These are phyloP conservation scores for Poeciliopsis retropinna DNA, from an alignment of 2,113 vertebrate genomes.

Conservation along the genomic window DNA sequence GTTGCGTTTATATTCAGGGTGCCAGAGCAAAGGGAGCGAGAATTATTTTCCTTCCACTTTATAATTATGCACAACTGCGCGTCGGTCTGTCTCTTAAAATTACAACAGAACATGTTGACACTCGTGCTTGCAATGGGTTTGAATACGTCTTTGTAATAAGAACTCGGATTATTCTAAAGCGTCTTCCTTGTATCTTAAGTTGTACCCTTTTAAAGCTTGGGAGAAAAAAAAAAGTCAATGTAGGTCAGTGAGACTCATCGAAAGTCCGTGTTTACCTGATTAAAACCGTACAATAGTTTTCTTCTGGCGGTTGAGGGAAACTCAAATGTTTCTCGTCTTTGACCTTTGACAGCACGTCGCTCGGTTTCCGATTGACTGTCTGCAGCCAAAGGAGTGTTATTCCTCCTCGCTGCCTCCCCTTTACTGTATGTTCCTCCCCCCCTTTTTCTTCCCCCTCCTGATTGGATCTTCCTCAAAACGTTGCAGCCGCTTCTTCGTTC, in stretches of 20 bases:
- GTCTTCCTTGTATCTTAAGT: background rate
- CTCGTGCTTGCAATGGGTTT: too few species aligned
- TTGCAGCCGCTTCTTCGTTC: conserved; percentile 62
- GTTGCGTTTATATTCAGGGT: too few species aligned
- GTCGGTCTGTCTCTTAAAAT: too few species aligned
- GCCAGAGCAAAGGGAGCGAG: too few species aligned
- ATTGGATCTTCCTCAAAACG: conserved; percentile 69
- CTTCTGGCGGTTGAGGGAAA: conserved; percentile 43
- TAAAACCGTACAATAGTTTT: conserved; percentile 53
- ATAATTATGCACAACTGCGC: too few species aligned
- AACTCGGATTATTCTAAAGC: too few species aligned
- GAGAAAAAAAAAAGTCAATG: conserved; percentile 56
- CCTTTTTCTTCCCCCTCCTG: conserved; percentile 60
- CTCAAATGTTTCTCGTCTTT: conserved; percentile 42
- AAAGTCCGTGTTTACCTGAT: conserved; percentile 38
- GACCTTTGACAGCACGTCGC: conserved; percentile 45
- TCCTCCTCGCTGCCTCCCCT: conserved; percentile 55
- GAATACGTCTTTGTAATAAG: too few species aligned
- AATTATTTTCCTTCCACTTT: too few species aligned
- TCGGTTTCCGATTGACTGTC: conserved; percentile 53
- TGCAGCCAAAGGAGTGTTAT: conserved; percentile 63
- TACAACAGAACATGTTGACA: too few species aligned
- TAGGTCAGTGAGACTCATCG: conserved; percentile 47
- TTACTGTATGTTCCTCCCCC: conserved; percentile 62
- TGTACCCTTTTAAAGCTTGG: conserved; percentile 28